Percentiles rank a stretch among this genome's conserved stretches.
Conservation (phyloP, 2,113 vertebrate genomes). For the Chaetura pelagica region DNA sequence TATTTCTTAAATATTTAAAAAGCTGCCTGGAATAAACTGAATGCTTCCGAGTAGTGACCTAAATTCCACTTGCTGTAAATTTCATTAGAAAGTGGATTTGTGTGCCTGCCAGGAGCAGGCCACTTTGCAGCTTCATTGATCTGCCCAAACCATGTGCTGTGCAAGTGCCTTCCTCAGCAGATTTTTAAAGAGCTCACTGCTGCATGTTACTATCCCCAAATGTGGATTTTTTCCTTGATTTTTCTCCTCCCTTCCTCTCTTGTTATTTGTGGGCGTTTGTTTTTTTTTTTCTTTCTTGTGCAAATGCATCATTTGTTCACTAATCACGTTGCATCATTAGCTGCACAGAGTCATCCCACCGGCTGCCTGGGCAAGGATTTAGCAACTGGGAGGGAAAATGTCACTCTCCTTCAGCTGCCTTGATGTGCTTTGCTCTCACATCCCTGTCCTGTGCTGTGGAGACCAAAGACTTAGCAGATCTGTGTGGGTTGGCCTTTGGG, state of each 20-base stretch:
- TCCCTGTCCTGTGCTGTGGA: neutral
- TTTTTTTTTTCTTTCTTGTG: neutral
- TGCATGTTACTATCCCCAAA: neutral
- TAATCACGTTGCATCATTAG: neutral
- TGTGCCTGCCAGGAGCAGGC: conserved; percentile 60
- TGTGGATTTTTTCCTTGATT: neutral
- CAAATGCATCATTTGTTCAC: conserved; percentile 34
- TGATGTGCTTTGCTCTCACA: neutral
- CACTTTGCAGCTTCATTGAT: conserved; percentile 56
- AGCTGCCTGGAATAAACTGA: conserved; percentile 68
- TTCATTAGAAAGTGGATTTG: conserved; percentile 72
- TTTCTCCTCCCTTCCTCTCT: neutral
- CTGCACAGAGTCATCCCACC: neutral
- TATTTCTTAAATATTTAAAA: conserved; percentile 69
- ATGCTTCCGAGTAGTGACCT: conserved; percentile 69
- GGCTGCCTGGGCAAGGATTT: neutral
- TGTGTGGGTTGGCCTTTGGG: rapidly evolving
- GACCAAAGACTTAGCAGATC: neutral
- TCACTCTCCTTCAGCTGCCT: neutral
- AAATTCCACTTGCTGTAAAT: conserved; percentile 71
- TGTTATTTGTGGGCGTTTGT: too few relatives aligned
- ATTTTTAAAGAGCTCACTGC: conserved; percentile 28
- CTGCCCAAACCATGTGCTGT: conserved; percentile 31
- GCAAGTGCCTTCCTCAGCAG: conserved; percentile 60
- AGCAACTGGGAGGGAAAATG: conserved; percentile 14